These are phyloP conservation scores for Falco novaeseelandiae DNA, from an alignment of 2,797 vertebrate genomes.

Conservation along the genomic window DNA sequence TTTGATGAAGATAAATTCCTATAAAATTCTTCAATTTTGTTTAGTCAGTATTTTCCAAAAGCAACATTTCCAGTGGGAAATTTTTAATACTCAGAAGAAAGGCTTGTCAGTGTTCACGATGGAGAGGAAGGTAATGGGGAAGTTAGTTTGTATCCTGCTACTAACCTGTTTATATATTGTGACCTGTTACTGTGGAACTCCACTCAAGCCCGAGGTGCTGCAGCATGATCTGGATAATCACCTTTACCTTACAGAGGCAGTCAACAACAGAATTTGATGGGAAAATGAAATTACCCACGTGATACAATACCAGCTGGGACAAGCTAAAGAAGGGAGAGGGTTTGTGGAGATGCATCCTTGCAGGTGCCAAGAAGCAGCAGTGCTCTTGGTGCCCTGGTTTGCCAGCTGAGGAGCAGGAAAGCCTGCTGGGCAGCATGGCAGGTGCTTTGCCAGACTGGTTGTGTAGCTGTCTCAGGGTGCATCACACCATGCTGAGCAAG, in stretches of 20 bases:
- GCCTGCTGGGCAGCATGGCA: neutral
- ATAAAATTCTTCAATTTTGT: neutral
- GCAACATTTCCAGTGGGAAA: neutral
- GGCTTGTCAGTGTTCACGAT: neutral
- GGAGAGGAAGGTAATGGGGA: neutral
- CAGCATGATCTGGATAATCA: neutral
- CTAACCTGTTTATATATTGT: neutral
- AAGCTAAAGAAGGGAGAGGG: neutral
- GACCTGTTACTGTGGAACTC: neutral
- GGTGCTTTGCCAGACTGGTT: neutral
- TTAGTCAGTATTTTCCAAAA: neutral
- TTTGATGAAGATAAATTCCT: neutral
- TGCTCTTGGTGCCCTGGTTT: rapidly evolving
- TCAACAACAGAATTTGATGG: neutral
- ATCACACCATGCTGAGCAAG: neutral
- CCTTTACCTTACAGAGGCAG: neutral
- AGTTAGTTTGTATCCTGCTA: neutral
- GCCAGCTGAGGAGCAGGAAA: neutral
- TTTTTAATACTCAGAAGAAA: neutral
- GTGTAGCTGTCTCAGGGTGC: neutral
- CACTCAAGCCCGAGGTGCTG: neutral
- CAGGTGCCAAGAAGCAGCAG: neutral
- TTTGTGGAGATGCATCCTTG: neutral
- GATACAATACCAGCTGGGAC: neutral
- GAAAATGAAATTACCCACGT: neutral